Percentiles rank a stretch among this genome's conserved stretches.
These are phyloP conservation scores for Melanargia galathea DNA, from an alignment of 2,888 invertebrate species.

Conservation along the genomic window DNA sequence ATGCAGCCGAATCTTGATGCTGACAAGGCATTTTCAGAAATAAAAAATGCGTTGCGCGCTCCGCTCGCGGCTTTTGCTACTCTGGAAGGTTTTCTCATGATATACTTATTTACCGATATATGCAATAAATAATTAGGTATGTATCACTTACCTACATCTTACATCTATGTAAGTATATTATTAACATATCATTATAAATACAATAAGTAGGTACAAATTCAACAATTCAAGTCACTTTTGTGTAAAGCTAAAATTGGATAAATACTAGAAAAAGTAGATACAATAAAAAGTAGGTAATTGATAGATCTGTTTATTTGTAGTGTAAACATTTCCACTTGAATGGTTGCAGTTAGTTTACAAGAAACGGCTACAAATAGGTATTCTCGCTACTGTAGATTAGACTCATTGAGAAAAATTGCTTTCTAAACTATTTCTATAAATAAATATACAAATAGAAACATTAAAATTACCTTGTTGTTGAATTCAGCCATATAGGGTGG, in stretches of 20 bases:
- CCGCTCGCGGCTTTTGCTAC: too few species aligned
- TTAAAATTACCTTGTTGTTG: neutral
- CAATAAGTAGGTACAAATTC: neutral
- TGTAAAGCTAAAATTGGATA: neutral
- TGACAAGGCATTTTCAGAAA: too few species aligned
- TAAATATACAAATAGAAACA: slow-evolving; percentile 1
- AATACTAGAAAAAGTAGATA: neutral
- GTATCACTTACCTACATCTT: too few species aligned
- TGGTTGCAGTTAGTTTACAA: slow-evolving; percentile 1
- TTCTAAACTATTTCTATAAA: slow-evolving; percentile 19
- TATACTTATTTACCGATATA: too few species aligned
- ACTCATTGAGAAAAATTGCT: slow-evolving; percentile 17
- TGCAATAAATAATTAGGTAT: too few species aligned
- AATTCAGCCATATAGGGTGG: too few species aligned
- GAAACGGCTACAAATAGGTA: slow-evolving; percentile 7
- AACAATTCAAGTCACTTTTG: neutral
- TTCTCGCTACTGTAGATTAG: neutral
- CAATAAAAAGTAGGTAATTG: neutral
- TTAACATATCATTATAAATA: neutral
- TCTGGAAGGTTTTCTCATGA: too few species aligned
- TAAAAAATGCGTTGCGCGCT: too few species aligned
- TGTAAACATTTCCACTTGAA: slow-evolving; percentile 3
- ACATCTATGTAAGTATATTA: too few species aligned
- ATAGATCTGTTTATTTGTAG: neutral
- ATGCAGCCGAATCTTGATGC: too few species aligned